These are phyloP conservation scores for Buceros bicornis DNA, from an alignment of 2,797 vertebrate species.

Conservation along the genomic window DNA sequence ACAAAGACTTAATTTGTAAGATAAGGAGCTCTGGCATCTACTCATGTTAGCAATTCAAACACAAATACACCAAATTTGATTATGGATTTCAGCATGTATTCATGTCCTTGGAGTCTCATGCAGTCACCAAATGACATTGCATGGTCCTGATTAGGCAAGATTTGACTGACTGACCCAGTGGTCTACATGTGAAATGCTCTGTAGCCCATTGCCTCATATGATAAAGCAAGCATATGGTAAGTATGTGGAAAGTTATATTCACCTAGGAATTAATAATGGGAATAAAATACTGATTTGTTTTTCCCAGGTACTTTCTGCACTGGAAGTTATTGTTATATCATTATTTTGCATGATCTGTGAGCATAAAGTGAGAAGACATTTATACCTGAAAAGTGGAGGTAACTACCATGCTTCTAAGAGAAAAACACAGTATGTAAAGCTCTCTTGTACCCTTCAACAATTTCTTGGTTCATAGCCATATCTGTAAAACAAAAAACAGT, in stretches of 20 bases:
- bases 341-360: neutral
- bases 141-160: neutral
- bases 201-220: neutral
- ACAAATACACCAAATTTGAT: neutral
- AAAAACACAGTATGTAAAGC: neutral
- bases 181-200: neutral
- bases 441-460: neutral
- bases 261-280: neutral
- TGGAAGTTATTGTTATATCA: neutral
- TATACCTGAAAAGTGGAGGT: neutral
- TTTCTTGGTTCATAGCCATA: neutral
- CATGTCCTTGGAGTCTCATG: neutral
- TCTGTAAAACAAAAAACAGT: neutral
- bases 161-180: neutral
- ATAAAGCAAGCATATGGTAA: neutral
- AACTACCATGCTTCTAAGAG: neutral
- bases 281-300: neutral
- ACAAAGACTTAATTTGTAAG: neutral
- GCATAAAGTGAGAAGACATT: neutral
- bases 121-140: neutral
- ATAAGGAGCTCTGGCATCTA: neutral
- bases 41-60: neutral
- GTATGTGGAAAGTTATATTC: neutral
- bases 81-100: neutral
- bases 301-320: neutral